phyloP scores from a whole-genome alignment of 1,140 invertebrate genomes.

The Heliconius melpomene region DNA sequence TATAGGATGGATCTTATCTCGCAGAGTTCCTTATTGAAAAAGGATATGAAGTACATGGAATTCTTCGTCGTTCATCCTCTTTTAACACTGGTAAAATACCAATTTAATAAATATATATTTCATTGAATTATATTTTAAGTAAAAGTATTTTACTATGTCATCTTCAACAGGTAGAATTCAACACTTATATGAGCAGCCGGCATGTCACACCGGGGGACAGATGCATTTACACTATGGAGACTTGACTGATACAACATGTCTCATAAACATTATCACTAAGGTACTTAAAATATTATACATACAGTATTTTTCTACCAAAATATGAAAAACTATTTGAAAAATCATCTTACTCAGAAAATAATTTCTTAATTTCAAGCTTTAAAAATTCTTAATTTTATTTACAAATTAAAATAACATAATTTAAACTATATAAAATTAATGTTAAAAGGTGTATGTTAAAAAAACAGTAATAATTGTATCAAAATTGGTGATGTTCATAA shows the following conservation, averaged over 20 bases:
- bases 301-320: no score
- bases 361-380: no score
- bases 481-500: no score
- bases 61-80: constrained; percentile 95
- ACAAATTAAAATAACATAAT: no score
- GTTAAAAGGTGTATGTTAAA: no score
- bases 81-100: constrained; percentile 91
- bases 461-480: no score
- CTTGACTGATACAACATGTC: constrained; percentile 98
- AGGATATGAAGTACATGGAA: constrained; percentile 98
- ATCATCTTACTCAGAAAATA: no score
- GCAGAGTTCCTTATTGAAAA: constrained; percentile 97
- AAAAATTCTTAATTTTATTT: no score
- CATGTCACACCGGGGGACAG: constrained; percentile 89
- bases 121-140: constrained; percentile 1
- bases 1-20: constrained; percentile 99
- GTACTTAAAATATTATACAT: constrained; percentile 52
- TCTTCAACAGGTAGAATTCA: constrained; percentile 87
- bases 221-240: constrained; percentile 99
- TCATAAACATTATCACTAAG: constrained; percentile 96
- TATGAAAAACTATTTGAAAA: no score
- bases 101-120: neutral
- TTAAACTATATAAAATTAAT: no score
- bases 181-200: constrained; percentile 96
- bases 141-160: neutral